These are phyloP conservation scores for Hanleya hanleyi DNA, from an alignment of 2,888 invertebrate species.

Conservation along the genomic window DNA sequence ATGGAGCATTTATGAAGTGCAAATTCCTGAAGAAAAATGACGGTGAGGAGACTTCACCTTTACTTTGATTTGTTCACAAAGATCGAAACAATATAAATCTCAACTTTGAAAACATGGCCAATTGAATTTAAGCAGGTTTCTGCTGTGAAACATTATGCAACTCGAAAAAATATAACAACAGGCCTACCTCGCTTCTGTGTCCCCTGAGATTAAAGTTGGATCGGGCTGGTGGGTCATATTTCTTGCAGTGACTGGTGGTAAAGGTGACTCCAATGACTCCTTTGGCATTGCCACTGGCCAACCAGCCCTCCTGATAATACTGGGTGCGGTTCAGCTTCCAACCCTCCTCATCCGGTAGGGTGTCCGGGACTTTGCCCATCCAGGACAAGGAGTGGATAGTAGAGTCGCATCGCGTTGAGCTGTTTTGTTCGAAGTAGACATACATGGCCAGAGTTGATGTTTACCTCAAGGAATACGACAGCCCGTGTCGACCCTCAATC, in stretches of 20 bases:
- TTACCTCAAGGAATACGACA: too few species aligned
- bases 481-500: too few species aligned
- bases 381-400: slow-evolving; percentile 95
- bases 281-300: slow-evolving; percentile 93
- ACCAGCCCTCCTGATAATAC: slow-evolving; percentile 98
- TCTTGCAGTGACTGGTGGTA: slow-evolving; percentile 93
- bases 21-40: too few species aligned
- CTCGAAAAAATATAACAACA: too few species aligned
- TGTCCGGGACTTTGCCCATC: slow-evolving; percentile 99
- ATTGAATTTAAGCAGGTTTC: too few species aligned
- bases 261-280: slow-evolving; percentile 96
- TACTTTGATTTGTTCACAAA: too few species aligned
- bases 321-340: slow-evolving; percentile 96
- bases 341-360: slow-evolving; percentile 88
- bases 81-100: too few species aligned
- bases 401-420: slow-evolving; percentile 95
- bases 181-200: slow-evolving; percentile 93
- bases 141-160: too few species aligned
- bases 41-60: too few species aligned
- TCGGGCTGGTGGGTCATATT: slow-evolving; percentile 83
- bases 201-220: slow-evolving; percentile 98
- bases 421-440: slow-evolving; percentile 95
- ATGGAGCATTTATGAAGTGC: too few species aligned
- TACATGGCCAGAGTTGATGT: slow-evolving; percentile 86
- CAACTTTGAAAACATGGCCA: too few species aligned